Evolutionary conservation across 2,888 invertebrate species (phyloP).

Genomic region (Sceliomorpha sp.): DNA sequence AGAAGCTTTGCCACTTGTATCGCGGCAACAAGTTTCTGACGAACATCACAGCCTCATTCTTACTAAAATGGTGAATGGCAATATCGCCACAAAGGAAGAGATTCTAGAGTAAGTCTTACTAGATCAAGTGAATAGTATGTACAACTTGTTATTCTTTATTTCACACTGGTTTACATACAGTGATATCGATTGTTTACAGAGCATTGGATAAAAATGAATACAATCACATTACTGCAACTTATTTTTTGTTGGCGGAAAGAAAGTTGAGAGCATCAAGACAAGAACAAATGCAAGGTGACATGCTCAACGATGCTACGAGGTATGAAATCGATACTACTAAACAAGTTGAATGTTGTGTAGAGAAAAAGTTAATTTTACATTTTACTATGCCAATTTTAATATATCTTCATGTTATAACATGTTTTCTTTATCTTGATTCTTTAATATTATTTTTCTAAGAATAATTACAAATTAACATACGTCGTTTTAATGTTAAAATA

Average conservation of each 20-base stretch:
- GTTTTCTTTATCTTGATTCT: too few relatives aligned
- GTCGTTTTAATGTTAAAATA: too few relatives aligned
- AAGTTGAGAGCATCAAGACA: constrained; percentile 90
- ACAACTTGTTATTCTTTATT: constrained; percentile 2
- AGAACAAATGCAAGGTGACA: constrained; percentile 82
- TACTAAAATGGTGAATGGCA: constrained; percentile 97
- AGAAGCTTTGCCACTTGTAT: constrained; percentile 90
- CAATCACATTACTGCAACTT: constrained; percentile 99
- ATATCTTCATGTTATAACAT: too few relatives aligned
- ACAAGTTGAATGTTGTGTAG: too few relatives aligned
- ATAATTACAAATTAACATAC: too few relatives aligned
- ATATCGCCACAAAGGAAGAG: constrained; percentile 96
- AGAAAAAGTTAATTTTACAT: too few relatives aligned
- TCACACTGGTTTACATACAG: too few relatives aligned
- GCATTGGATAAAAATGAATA: constrained; percentile 97
- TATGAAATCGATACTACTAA: too few relatives aligned
- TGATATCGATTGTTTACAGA: too few relatives aligned
- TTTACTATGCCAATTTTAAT: too few relatives aligned
- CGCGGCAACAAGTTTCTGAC: constrained; percentile 93
- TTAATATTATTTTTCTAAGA: too few relatives aligned
- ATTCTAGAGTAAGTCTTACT: constrained; percentile 88
- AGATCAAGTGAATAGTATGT: too few relatives aligned
- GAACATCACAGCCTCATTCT: constrained; percentile 95
- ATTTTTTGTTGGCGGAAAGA: constrained; percentile 96
- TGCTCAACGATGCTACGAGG: constrained; percentile 73